phyloP scores from a whole-genome alignment of 2,797 vertebrate genomes.

The Sylvilagus floridanus region DNA sequence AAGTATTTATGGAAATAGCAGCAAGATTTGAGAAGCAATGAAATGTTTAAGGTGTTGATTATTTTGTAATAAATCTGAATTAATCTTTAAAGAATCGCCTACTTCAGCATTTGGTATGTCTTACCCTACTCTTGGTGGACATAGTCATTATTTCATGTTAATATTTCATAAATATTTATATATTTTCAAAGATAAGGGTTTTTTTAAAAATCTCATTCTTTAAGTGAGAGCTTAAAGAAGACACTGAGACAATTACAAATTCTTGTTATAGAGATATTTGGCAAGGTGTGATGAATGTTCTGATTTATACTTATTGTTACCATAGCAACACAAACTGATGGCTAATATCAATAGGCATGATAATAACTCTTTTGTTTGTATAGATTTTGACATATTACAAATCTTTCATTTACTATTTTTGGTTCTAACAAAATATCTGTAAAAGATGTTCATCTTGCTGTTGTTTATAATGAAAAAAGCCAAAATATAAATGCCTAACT shows the following conservation, averaged over 20 bases:
- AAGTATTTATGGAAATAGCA: constrained; percentile 59
- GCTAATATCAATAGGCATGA: not conserved
- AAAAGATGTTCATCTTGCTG: constrained; percentile 38
- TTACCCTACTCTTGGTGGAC: constrained; percentile 62
- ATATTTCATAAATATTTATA: constrained; percentile 78
- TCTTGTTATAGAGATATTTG: not conserved
- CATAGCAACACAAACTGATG: not conserved
- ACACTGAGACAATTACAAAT: constrained; percentile 23
- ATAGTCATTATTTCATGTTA: constrained; percentile 75
- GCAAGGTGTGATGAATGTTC: not conserved
- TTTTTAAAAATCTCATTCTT: constrained; percentile 37
- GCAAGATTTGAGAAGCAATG: constrained; percentile 59
- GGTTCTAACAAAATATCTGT: not conserved
- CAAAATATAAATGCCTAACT: constrained; percentile 44
- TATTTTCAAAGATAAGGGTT: not conserved
- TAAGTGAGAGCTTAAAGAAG: constrained; percentile 59
- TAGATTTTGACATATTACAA: not conserved
- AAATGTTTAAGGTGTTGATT: constrained; percentile 76
- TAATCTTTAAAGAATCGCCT: constrained; percentile 75
- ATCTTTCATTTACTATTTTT: constrained; percentile 44
- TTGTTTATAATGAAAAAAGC: constrained; percentile 39
- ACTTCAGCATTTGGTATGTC: constrained; percentile 67
- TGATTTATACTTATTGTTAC: not conserved
- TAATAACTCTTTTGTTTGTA: constrained; percentile 13
- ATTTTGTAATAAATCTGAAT: constrained; percentile 71